Evolutionary conservation across 2,888 invertebrate genomes (phyloP), one percentile per base, ranked within the genome.

Genomic region (Hirtodrosophila cameraria): DNA sequence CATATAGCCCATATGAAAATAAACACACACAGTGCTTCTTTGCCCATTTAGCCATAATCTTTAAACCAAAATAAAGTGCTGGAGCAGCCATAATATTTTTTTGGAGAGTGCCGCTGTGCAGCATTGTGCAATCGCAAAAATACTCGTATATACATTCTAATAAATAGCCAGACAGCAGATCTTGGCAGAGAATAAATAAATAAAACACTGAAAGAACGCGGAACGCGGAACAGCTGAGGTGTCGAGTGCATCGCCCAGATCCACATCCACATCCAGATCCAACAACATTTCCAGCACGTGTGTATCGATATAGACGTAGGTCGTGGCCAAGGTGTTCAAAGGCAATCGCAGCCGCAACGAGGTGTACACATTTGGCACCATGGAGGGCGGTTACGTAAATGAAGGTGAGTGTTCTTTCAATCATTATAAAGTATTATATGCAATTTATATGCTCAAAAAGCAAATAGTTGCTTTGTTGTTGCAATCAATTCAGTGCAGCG

Each of bases 371-470:
- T 89, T 89, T 67, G 88, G 88, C 80, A 90, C 87, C 78, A 90
- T 90, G 90, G 90, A 90, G 67, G 89, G 90, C 73, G 90, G 90
- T 77, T 90, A 90, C 72, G 89, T 90, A 75, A 90, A 90, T 71
- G 90, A 90, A 90, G 90, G 90, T 90, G 86, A 89, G 89, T 48
- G 28, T 50, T 45, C 46, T 45, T 59, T 60, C 38, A 59, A 46
- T 18, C 28, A 30, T 53, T 41, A 20, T 20, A 20, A 3, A 20
- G 18, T 20, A 20, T 5, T 20, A 20, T 20, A 20, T 20, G 18
- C 18, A 18, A 18, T 18, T 4, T 18, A 18, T 18, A 18, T 18
- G n/a, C n/a, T n/a, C n/a, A n/a, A n/a, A n/a, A n/a, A 18, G 3
- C 18, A 18, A 1, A 4, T 18, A 5, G 23, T 3, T 23, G 23